Base-by-base conservation (phyloP, 2,888 invertebrate genomes). In the Caenorhabditis zanzibari region DNA sequence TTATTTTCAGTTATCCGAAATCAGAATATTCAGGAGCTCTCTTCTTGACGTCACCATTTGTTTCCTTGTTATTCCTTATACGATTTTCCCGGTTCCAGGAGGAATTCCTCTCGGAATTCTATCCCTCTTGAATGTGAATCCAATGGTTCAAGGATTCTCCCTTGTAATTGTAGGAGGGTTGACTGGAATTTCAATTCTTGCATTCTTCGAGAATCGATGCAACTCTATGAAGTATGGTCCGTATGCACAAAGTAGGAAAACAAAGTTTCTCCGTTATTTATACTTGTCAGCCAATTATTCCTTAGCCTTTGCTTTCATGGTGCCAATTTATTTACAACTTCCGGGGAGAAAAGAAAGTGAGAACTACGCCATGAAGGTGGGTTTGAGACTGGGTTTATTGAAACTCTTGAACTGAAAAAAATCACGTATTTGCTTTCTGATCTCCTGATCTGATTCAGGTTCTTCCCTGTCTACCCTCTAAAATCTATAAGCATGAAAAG, bases 201-300 rank as follows among this genome's bases (percentile, higher is more conserved):
- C 44, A 4, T 75, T 75, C 16, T 75, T 75, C 6, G 66, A 56
- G 6, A 75, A 66, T 47, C 54, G 75, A 14, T 56, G 41, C 16
- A 56, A 66, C 24, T 75, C 75, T 9, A 64, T 75, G 75, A 75
- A 44, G 35, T 75, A 56, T 22, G 75, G 75, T 32, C 75, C 75
- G 2, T 66, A 66, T 38, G 1, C 56, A 19, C 75, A 75, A 56
- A 28, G 28, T 12, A 47, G n/a, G 19, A 47, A 28, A 19, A 58
- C 66, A 3, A 54, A 24, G 16, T 28, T 19, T 12, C 22, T 38
- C 1, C 38, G 66, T 24, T 64, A 64, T 47, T 38, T 56, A 7
- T 47, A 56, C 22, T 28, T 75, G 16, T 16, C 47, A 0, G 12
- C 56, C 16, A 75, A 75, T 32, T 75, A 75, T 47, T 28, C 22